Percentiles rank a stretch among this genome's conserved stretches.
Conservation (phyloP, 1,140 invertebrate genomes). For the Zaprionus taronus region DNA sequence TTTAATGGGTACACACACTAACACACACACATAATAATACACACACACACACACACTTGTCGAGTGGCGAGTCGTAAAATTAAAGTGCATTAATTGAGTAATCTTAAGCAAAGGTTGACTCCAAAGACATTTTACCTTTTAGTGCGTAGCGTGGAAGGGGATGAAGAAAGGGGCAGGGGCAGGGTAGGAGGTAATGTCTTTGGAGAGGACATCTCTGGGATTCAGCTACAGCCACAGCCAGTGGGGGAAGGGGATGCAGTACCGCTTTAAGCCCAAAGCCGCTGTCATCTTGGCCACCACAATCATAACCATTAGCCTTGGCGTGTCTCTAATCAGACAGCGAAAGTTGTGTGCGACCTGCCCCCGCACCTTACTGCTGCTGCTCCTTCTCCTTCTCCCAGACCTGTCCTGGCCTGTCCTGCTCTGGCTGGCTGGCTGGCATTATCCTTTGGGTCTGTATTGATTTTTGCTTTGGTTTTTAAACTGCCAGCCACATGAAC, state of each 20-base stretch:
- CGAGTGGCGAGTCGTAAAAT: constrained; percentile 47
- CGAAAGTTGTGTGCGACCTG: constrained; percentile 49
- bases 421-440: neutral
- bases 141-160: constrained; percentile 2
- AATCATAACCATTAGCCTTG: constrained; percentile 81
- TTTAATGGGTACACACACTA: constrained; percentile 17
- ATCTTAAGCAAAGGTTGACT: constrained; percentile 65
- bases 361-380: neutral
- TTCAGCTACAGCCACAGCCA: neutral
- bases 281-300: constrained; percentile 79
- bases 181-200: constrained; percentile 37
- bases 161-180: neutral
- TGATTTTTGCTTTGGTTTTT: constrained; percentile 83
- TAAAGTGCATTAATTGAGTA: constrained; percentile 79
- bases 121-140: constrained; percentile 72
- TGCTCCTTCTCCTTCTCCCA: neutral
- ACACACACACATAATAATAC: constrained; percentile 14
- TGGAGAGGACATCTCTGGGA: constrained; percentile 38
- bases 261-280: constrained; percentile 66
- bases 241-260: neutral
- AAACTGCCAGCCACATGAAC: constrained; percentile 81
- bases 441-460: constrained; percentile 63
- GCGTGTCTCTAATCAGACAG: constrained; percentile 78
- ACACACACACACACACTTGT: neutral
- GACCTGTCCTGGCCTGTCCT: neutral